These are phyloP conservation scores for Nothobranchius furzeri DNA, from an alignment of 2,113 vertebrate species.

Conservation along the genomic window DNA sequence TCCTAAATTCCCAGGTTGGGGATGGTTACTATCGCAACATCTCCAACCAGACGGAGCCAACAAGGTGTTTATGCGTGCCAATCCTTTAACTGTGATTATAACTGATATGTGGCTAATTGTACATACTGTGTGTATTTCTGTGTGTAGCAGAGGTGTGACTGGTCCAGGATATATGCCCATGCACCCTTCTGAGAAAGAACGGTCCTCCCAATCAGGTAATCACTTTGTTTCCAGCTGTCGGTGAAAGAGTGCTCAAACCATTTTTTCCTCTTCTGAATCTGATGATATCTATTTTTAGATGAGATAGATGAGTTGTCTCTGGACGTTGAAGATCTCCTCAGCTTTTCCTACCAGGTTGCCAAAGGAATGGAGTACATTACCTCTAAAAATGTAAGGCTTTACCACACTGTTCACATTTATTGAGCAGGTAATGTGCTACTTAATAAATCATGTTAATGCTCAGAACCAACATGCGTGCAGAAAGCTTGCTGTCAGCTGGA, in stretches of 20 bases:
- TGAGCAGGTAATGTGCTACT: constrained; percentile 23
- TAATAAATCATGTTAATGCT: constrained; percentile 42
- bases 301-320: constrained; percentile 89
- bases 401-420: constrained; percentile 35
- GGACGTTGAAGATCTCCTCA: constrained; percentile 92
- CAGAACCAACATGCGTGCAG: constrained; percentile 5
- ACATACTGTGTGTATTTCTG: constrained; percentile 19
- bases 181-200: constrained; percentile 85
- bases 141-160: constrained; percentile 76
- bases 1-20: constrained; percentile 88
- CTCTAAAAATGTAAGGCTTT: constrained; percentile 90
- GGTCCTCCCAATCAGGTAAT: constrained; percentile 73
- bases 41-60: constrained; percentile 58
- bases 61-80: constrained; percentile 54
- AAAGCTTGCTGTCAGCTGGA: constrained; percentile 6
- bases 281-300: constrained; percentile 47
- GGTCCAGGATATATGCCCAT: constrained; percentile 91
- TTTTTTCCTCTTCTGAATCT: neutral
- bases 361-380: constrained; percentile 98
- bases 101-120: neutral
- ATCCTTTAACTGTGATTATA: neutral
- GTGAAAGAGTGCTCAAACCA: no score
- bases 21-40: constrained; percentile 91
- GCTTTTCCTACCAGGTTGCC: constrained; percentile 97
- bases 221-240: neutral